Evolutionary conservation across 2,888 invertebrate genomes (phyloP).

Genomic region (Bellardia bayeri): DNA sequence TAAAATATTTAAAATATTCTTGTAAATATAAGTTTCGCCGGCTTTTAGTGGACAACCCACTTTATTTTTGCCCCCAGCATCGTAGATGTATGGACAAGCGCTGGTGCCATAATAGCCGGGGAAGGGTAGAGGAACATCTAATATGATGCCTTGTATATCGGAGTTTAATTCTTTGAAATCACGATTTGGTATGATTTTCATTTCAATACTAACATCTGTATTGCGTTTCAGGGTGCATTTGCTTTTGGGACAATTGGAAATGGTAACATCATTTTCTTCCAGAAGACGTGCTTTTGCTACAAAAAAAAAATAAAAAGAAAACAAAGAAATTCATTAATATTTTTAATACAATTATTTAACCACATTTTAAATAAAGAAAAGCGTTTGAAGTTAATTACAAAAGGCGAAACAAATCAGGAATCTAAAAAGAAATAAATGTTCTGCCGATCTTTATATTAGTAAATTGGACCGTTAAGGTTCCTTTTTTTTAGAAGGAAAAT

Average conservation of each 20-base stretch:
- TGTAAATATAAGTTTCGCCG: conserved; percentile 89
- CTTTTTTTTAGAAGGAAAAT: too few relatives aligned
- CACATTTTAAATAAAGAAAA: too few relatives aligned
- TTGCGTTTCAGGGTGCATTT: conserved; percentile 89
- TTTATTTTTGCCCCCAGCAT: conserved; percentile 86
- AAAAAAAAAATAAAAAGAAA: conserved; percentile 12
- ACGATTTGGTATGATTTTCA: conserved; percentile 86
- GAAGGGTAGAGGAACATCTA: conserved; percentile 89
- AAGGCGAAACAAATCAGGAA: too few relatives aligned
- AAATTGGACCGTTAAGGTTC: too few relatives aligned
- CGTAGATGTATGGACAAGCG: conserved; percentile 88
- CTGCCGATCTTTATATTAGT: too few relatives aligned
- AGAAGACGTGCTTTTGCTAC: conserved; percentile 84
- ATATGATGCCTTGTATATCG: conserved; percentile 87
- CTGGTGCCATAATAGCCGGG: conserved; percentile 90
- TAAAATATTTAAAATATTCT: conserved; percentile 86
- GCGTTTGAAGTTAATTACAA: too few relatives aligned
- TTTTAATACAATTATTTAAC: not conserved
- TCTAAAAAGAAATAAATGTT: too few relatives aligned
- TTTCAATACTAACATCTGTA: conserved; percentile 85
- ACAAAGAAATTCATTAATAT: not conserved
- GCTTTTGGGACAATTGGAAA: conserved; percentile 87
- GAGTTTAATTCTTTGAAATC: conserved; percentile 86
- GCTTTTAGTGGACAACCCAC: conserved; percentile 89
- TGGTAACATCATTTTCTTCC: conserved; percentile 85